Conservation (phyloP, 2,888 invertebrate species). For the Spodoptera littoralis region DNA sequence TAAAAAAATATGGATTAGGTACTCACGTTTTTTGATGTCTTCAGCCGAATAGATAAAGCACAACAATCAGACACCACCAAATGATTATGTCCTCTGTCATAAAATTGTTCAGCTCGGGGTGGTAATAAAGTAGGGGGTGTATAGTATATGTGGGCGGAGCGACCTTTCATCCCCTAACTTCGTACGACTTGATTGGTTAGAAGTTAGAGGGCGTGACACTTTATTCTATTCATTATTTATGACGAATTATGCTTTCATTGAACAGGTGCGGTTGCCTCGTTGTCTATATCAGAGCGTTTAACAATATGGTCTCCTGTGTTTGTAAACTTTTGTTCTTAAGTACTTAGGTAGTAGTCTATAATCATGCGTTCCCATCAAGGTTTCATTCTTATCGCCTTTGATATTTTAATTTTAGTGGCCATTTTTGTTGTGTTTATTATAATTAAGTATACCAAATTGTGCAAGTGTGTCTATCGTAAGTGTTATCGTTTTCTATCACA, state of each 20-base stretch:
- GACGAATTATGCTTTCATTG: slow-evolving; percentile 57
- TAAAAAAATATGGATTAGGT: background rate
- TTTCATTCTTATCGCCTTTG: background rate
- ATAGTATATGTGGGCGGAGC: slow-evolving; percentile 66
- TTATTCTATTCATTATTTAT: slow-evolving; percentile 61
- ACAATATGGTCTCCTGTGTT: slow-evolving; percentile 1
- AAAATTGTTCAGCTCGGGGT: slow-evolving; percentile 59
- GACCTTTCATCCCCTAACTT: slow-evolving; percentile 59
- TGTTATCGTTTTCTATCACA: too few relatives aligned
- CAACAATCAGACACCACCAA: slow-evolving; percentile 56
- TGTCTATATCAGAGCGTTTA: slow-evolving; percentile 24
- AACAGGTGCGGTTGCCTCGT: slow-evolving; percentile 42
- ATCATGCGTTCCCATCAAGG: too few relatives aligned
- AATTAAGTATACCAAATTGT: too few relatives aligned
- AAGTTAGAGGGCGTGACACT: slow-evolving; percentile 61
- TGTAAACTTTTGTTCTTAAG: slow-evolving; percentile 6
- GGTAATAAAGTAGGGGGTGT: slow-evolving; percentile 61
- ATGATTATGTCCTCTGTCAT: slow-evolving; percentile 60
- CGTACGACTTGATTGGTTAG: slow-evolving; percentile 65
- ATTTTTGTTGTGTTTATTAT: background rate
- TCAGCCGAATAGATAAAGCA: slow-evolving; percentile 35
- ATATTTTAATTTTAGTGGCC: background rate
- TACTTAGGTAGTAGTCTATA: background rate
- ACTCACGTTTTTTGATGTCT: slow-evolving; percentile 40
- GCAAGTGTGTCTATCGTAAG: too few relatives aligned